Conservation (phyloP, 1,140 invertebrate species). For the Musca domestica region DNA sequence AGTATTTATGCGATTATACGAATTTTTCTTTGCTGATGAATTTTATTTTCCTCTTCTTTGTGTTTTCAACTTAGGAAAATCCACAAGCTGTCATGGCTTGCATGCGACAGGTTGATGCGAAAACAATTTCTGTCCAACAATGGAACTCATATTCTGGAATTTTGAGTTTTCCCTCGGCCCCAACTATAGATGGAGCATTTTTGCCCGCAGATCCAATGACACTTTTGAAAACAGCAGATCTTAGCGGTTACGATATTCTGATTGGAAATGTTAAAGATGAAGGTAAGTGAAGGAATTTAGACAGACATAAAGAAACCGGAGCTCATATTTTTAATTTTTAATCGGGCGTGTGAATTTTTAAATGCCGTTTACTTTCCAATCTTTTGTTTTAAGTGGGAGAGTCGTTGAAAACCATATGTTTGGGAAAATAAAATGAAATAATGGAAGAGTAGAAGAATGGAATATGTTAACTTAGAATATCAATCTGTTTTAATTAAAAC, state of each 20-base stretch:
- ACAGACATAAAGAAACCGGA: too few species aligned
- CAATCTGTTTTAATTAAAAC: too few species aligned
- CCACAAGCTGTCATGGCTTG: conserved; percentile 77
- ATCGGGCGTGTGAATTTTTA: too few species aligned
- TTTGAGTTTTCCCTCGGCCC: conserved; percentile 83
- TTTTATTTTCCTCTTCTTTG: not conserved
- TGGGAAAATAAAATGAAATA: too few species aligned
- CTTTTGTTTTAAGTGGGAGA: too few species aligned
- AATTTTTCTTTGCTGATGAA: not conserved
- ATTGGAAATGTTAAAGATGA: conserved; percentile 87
- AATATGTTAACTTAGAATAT: too few species aligned
- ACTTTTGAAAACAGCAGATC: conserved; percentile 74
- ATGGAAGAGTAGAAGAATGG: too few species aligned
- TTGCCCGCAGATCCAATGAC: conserved; percentile 81
- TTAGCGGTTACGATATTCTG: conserved; percentile 79
- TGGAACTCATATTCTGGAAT: conserved; percentile 90
- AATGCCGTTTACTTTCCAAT: too few species aligned
- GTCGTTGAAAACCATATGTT: too few species aligned
- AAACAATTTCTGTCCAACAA: conserved; percentile 80
- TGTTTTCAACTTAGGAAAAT: conserved; percentile 48
- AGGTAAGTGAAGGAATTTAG: conserved; percentile 60
- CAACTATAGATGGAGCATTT: conserved; percentile 83
- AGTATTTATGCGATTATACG: not conserved
- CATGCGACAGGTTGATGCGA: conserved; percentile 80
- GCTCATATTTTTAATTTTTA: too few species aligned